Conservation (phyloP, 2,888 invertebrate genomes). For the Lasioglossum calceatum region DNA sequence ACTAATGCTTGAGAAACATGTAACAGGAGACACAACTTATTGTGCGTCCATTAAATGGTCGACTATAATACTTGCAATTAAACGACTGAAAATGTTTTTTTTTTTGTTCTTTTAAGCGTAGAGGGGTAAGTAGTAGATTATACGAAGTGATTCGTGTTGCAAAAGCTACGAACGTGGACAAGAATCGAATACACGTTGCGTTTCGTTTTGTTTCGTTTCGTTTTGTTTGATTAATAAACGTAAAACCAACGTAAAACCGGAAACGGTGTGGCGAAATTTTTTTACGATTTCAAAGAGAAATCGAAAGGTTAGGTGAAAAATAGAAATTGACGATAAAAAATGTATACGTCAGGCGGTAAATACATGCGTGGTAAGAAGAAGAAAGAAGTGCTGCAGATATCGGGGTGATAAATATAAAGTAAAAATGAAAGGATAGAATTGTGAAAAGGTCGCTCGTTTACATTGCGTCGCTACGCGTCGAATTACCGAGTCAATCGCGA, state of each 20-base stretch:
- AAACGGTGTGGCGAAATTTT: neutral
- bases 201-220: constrained; percentile 22
- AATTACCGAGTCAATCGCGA: constrained; percentile 59
- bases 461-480: constrained; percentile 69
- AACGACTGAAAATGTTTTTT: neutral
- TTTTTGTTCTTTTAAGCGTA: neutral
- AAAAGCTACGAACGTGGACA: neutral
- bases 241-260: neutral
- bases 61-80: constrained; percentile 7
- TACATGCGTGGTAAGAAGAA: neutral
- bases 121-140: constrained; percentile 29
- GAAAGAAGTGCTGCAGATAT: neutral
- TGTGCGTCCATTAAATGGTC: constrained; percentile 11
- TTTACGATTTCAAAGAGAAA: neutral
- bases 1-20: constrained; percentile 20
- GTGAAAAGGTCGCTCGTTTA: constrained; percentile 28
- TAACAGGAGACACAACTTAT: neutral
- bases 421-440: constrained; percentile 38
- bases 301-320: neutral
- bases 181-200: neutral
- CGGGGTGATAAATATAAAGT: neutral
- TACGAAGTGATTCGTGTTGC: neutral
- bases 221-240: constrained; percentile 7
- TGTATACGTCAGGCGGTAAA: neutral
- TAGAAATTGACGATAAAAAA: neutral